These are phyloP conservation scores for Dynastes grantii DNA, from an alignment of 2,888 invertebrate species.

Conservation along the genomic window DNA sequence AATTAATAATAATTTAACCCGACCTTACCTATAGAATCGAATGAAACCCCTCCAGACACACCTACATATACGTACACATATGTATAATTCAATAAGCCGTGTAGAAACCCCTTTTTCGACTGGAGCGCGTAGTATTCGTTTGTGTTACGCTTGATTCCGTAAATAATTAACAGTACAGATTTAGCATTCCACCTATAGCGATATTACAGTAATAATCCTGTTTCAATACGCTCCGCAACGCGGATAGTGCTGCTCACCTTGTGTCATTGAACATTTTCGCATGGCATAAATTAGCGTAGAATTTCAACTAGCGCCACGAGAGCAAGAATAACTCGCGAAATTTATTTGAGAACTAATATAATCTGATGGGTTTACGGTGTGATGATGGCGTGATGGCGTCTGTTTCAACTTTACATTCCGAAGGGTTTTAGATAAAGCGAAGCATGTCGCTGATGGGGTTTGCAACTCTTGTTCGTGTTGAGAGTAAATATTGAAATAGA, in stretches of 20 bases:
- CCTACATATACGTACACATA: not conserved
- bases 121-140: not conserved
- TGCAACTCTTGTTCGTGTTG: too few species aligned
- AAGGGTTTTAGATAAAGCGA: too few species aligned
- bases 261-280: not conserved
- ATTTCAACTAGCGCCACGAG: not conserved
- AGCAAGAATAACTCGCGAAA: too few species aligned
- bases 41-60: not conserved
- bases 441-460: too few species aligned
- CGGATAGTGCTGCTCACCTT: not conserved
- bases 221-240: slow-evolving; percentile 1
- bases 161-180: slow-evolving; percentile 24
- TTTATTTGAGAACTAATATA: too few species aligned
- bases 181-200: slow-evolving; percentile 15
- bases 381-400: too few species aligned
- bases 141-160: not conserved
- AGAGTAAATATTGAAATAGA: too few species aligned
- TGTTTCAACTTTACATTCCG: too few species aligned
- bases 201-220: slow-evolving; percentile 23
- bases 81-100: slow-evolving; percentile 7
- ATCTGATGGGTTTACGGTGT: too few species aligned
- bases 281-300: not conserved
- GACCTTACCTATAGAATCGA: too few species aligned
- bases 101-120: not conserved
- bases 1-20: too few species aligned